Evolutionary conservation across 2,113 vertebrate genomes (phyloP), one percentile per base, ranked within the genome.

Genomic region (Corythornis cristatus): DNA sequence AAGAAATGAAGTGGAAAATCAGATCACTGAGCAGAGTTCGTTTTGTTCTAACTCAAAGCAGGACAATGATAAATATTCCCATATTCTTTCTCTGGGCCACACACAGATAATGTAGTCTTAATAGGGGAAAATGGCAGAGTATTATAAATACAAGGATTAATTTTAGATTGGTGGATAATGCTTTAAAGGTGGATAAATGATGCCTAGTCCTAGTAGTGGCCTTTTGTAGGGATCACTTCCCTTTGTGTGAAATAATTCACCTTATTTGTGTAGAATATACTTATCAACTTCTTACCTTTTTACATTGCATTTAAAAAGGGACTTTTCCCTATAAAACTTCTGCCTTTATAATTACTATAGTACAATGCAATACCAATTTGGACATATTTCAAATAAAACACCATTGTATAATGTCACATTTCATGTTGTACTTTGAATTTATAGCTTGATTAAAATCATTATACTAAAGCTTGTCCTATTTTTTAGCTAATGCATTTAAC

Each of bases 401-500:
- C 7, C 29, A 61, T 74, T 88, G 48, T 81, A 62, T 23, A 76
- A 13, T 77, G 81, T 76, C 88, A 35, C 12, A 56, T 90, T 89
- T 92, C 58, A 53, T 86, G 93, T 91, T 89, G 40, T 58, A 48
- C 45, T 75, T 87, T 46, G 46, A 90, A 92, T 88, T 56, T 72
- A 60, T 73, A 65, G 64, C 35, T 64, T 96, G 61, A 96, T 91
- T 86, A 94, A 57, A 6, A 35, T 50, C 45, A 73, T 85, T 92
- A 68, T 21, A 77, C 74, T 40, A 85, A 67, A 84, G 33, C 33
- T 77, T 95, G 54, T 87, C 66, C 31, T 68, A 37, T 77, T 86
- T 42, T 71, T 81, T 91, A 80, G 90, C 48, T 94, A 93, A 86
- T 66, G 60, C 50, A 62, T 93, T 92, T 91, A 78, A 85, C 56